phyloP scores from a whole-genome alignment of 2,888 invertebrate genomes.

The Protonemura montana region DNA sequence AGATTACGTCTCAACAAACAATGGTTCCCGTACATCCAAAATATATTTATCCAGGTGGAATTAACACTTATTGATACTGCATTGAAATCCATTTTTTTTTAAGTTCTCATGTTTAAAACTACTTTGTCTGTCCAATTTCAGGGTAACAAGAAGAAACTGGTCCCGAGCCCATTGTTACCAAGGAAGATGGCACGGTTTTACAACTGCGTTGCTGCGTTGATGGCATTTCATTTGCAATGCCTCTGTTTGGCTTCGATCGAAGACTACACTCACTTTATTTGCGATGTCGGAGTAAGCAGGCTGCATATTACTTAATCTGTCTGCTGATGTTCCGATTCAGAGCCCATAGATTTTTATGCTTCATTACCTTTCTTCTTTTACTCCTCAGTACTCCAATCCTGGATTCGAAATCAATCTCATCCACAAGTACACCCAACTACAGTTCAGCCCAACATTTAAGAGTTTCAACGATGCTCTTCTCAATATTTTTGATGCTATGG shows the following conservation, averaged over 20 bases:
- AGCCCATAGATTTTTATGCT: background rate
- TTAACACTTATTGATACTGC: too few species aligned
- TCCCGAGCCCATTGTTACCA: constrained; percentile 72
- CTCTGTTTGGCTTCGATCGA: constrained; percentile 81
- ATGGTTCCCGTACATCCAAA: constrained; percentile 71
- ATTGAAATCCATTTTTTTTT: too few species aligned
- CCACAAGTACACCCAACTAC: constrained; percentile 68
- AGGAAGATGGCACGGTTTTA: constrained; percentile 78
- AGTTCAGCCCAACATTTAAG: constrained; percentile 78
- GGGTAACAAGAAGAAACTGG: constrained; percentile 71
- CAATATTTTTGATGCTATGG: constrained; percentile 76
- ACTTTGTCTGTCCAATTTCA: constrained; percentile 58
- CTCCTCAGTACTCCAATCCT: constrained; percentile 69
- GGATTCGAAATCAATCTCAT: constrained; percentile 72
- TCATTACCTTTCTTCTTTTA: background rate
- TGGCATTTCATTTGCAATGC: constrained; percentile 87
- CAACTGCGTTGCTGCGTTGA: constrained; percentile 83
- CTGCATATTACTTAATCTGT: too few species aligned
- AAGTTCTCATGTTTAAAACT: too few species aligned
- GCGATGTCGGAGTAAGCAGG: constrained; percentile 74
- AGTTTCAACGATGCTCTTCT: constrained; percentile 76
- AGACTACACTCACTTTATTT: constrained; percentile 79
- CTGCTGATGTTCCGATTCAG: too few species aligned
- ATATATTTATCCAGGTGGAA: constrained; percentile 71
- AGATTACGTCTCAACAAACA: constrained; percentile 70